Base-by-base conservation (phyloP, 2,888 invertebrate genomes). In the Spatulosminthurus flaviceps region DNA sequence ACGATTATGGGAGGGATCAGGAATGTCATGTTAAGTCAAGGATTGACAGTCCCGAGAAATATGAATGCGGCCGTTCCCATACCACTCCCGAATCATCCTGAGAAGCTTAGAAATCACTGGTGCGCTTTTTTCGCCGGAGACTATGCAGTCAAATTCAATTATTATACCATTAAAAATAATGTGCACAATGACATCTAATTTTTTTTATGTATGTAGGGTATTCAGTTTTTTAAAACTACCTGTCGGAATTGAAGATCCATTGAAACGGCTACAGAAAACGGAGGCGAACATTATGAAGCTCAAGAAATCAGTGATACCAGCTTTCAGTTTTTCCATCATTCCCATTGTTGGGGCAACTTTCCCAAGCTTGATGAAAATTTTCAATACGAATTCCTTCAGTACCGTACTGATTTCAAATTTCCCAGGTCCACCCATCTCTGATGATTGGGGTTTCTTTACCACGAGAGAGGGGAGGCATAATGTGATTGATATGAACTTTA, bases 141-240 rank as follows among this genome's bases (percentile, higher is more conserved):
- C 41, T 13, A 21, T 60, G 43, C 43, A 9, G 43, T 16, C 43
- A 43, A 43, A 43, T n/a, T n/a, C n/a, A n/a, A n/a, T n/a, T n/a
- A 34, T 34, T 34, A 4, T 34, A 34, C 5, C 34, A 34, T 34
- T 34, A 34, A 9, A 34, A 34, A 34, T 7, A 34, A 4, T 34
- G 9, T 9, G 4, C 9, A 4, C 34, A 34, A 9, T 34, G 16
- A 60, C 16, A 9, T 60, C 4, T 5, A 60, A 60, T 60, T 60
- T 21, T 21, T 9, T 60, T 60, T 60, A 60, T 60, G 19, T 60
- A 4, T 60, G 16, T 64, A 64, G 64, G 24, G 26, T 82, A 13
- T 83, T 82, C 60, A 79, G 82, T 11, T 82, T 84, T 66, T 69
- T 84, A 19, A 78, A 81, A 73, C 80, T 84, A 7, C 83, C 84